These are phyloP conservation scores for Mantis religiosa DNA, from an alignment of 2,888 invertebrate species.

Conservation along the genomic window DNA sequence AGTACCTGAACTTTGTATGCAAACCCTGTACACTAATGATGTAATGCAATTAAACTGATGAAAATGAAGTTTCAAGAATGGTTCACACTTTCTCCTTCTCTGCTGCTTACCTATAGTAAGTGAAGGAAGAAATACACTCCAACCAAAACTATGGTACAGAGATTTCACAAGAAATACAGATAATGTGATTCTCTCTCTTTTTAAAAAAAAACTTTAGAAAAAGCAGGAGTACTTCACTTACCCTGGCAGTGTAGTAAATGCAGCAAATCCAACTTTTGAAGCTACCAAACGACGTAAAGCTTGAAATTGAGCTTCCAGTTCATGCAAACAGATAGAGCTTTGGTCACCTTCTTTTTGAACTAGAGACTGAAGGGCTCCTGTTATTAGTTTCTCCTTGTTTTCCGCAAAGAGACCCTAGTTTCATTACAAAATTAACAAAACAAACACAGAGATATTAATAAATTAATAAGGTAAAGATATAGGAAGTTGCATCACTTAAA, in stretches of 20 bases:
- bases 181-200: no score
- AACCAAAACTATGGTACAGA: no score
- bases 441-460: slow-evolving; percentile 21
- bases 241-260: slow-evolving; percentile 87
- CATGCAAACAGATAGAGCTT: slow-evolving; percentile 54
- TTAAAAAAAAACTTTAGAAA: no score
- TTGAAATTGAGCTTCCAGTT: slow-evolving; percentile 93
- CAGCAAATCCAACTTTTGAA: slow-evolving; percentile 95
- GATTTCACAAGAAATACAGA: no score
- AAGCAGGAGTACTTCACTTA: slow-evolving; percentile 41
- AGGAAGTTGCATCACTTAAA: no score
- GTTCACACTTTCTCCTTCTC: no score
- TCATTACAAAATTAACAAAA: slow-evolving; percentile 37
- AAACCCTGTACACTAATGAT: no score
- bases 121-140: no score
- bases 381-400: slow-evolving; percentile 96
- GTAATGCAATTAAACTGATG: no score
- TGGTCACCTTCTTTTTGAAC: slow-evolving; percentile 67
- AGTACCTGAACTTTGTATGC: no score
- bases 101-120: no score
- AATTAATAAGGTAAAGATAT: slow-evolving; percentile 23
- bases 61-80: no score
- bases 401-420: slow-evolving; percentile 89
- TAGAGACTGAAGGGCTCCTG: slow-evolving; percentile 81
- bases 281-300: slow-evolving; percentile 89